phyloP scores from a whole-genome alignment of 2,888 invertebrate species.

The Dilophus febrilis region DNA sequence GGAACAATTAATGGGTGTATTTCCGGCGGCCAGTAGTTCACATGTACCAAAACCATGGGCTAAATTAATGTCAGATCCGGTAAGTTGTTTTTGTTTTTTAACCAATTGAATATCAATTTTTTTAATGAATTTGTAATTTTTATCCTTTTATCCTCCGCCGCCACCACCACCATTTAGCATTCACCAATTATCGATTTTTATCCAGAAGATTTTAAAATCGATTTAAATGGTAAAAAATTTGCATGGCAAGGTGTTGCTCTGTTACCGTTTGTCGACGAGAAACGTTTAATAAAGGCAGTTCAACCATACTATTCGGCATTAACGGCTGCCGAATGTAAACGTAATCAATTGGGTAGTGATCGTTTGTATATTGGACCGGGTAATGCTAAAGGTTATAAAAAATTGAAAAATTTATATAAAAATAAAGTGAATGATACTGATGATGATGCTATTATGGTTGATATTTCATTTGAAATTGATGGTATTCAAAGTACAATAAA shows the following conservation, averaged over 20 bases:
- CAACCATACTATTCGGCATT: constrained; percentile 62
- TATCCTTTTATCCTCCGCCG: constrained; percentile 7
- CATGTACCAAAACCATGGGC: constrained; percentile 94
- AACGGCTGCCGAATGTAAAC: constrained; percentile 65
- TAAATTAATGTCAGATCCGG: constrained; percentile 77
- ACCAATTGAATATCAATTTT: not conserved
- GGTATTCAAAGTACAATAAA: constrained; percentile 74
- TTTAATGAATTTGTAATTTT: not conserved
- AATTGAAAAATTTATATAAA: constrained; percentile 51
- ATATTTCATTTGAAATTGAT: constrained; percentile 49
- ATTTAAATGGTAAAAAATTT: constrained; percentile 97
- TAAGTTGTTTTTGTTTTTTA: constrained; percentile 28
- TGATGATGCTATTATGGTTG: constrained; percentile 39
- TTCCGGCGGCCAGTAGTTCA: constrained; percentile 89
- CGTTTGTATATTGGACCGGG: constrained; percentile 66
- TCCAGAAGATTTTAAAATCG: constrained; percentile 92
- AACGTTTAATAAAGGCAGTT: constrained; percentile 66
- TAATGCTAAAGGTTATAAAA: constrained; percentile 51
- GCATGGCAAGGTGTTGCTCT: constrained; percentile 99
- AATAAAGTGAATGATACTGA: constrained; percentile 33
- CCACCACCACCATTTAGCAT: constrained; percentile 33
- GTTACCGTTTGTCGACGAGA: constrained; percentile 94
- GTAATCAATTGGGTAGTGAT: constrained; percentile 80
- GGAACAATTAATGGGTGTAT: constrained; percentile 98
- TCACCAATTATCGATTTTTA: constrained; percentile 98